Evolutionary conservation across 1,140 invertebrate genomes (phyloP).

Genomic region (Drosophila baimaii): DNA sequence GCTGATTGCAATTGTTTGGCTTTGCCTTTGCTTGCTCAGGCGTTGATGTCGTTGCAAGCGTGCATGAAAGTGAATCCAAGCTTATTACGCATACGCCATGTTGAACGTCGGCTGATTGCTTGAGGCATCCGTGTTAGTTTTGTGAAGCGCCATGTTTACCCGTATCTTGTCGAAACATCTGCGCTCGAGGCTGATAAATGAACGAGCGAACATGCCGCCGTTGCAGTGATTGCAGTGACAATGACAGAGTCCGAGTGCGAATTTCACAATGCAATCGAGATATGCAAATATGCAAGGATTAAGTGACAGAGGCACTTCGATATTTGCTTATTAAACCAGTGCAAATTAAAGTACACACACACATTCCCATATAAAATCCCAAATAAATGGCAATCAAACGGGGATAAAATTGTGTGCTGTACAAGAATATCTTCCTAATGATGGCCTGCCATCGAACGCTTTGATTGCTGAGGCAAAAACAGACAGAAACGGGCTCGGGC

Average conservation of each 20-base stretch:
- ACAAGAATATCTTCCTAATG: constrained; percentile 14
- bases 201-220: constrained; percentile 16
- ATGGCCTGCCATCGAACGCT: constrained; percentile 11
- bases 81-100: constrained; percentile 28
- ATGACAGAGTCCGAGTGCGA: constrained; percentile 6
- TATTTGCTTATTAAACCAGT: constrained; percentile 15
- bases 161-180: constrained; percentile 16
- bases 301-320: constrained; percentile 15
- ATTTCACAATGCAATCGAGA: constrained; percentile 3
- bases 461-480: constrained; percentile 32
- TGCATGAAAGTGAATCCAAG: not conserved
- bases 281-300: constrained; percentile 17
- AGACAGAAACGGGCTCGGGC: not conserved
- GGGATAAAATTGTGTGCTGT: not conserved
- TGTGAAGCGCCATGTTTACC: not conserved
- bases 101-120: constrained; percentile 12
- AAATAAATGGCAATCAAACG: constrained; percentile 10
- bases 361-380: constrained; percentile 1
- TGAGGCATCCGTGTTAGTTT: constrained; percentile 6
- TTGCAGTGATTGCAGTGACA: constrained; percentile 22
- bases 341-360: constrained; percentile 5
- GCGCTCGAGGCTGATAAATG: constrained; percentile 33
- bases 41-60: not conserved
- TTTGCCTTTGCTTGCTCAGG: not conserved
- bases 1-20: constrained; percentile 36